A percentile compares a stretch with the other conserved stretches of the same genome.
phyloP scores from a whole-genome alignment of 2,797 vertebrate genomes.

The Cetoscarus ocellatus region DNA sequence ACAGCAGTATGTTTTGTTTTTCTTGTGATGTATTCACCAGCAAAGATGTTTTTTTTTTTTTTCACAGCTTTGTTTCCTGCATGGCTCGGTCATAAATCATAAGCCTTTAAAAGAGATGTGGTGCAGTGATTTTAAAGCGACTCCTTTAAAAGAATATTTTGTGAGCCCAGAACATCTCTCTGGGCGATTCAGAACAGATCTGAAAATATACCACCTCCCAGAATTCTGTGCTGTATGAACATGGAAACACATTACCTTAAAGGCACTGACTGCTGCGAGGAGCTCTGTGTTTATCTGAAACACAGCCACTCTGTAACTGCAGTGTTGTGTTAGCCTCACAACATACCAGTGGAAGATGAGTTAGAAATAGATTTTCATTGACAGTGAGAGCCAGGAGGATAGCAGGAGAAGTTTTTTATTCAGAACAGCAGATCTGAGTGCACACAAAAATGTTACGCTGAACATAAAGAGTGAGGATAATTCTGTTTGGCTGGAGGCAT shows the following conservation, averaged over 20 bases:
- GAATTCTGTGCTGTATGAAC: slow-evolving; percentile 45
- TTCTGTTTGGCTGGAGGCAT: background rate
- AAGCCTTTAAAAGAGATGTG: slow-evolving; percentile 49
- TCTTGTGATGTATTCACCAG: too few relatives aligned
- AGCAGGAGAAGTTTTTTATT: background rate
- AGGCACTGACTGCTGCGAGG: slow-evolving; percentile 35
- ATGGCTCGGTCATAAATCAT: slow-evolving; percentile 62
- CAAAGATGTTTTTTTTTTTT: too few relatives aligned
- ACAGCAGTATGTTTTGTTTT: too few relatives aligned
- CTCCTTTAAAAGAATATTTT: slow-evolving; percentile 53
- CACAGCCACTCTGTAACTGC: slow-evolving; percentile 17
- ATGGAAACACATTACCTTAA: slow-evolving; percentile 58
- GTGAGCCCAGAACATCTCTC: slow-evolving; percentile 59
- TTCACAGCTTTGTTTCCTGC: slow-evolving; percentile 49
- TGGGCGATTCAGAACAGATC: slow-evolving; percentile 47
- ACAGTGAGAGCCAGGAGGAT: slow-evolving; percentile 1
- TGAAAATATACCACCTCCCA: slow-evolving; percentile 66
- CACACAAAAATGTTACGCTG: background rate
- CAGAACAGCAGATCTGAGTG: background rate
- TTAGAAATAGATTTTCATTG: slow-evolving; percentile 16
- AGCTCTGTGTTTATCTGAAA: slow-evolving; percentile 33
- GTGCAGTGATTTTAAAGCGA: slow-evolving; percentile 47
- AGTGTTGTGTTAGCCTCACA: slow-evolving; percentile 1
- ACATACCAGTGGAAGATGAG: slow-evolving; percentile 26
- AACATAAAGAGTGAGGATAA: background rate